Percentiles rank a stretch among this genome's conserved stretches.
phyloP scores from a whole-genome alignment of 2,113 vertebrate genomes.

The Xenus cinereus region DNA sequence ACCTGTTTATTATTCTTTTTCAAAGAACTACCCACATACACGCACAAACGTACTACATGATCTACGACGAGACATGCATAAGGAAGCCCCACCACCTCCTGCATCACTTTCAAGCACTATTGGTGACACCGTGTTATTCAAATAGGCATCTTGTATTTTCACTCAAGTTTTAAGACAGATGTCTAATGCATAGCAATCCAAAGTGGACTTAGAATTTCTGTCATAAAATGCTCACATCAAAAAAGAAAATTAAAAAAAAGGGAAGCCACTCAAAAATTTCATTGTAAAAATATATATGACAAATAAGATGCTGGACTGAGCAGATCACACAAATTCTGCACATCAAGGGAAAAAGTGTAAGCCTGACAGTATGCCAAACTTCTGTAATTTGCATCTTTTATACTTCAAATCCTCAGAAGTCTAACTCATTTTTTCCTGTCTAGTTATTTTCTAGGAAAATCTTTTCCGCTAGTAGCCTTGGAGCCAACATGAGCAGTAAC shows the following conservation, averaged over 20 bases:
- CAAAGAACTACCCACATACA: background rate
- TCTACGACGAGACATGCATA: background rate
- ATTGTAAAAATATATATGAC: background rate
- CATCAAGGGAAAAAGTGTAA: background rate
- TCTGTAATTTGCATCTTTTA: conserved; percentile 32
- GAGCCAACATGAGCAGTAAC: background rate
- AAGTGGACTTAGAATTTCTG: conserved; percentile 23
- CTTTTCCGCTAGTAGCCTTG: background rate
- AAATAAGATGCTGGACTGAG: background rate
- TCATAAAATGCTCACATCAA: background rate
- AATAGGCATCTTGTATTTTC: conserved; percentile 52
- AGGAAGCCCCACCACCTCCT: conserved; percentile 1
- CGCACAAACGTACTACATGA: background rate
- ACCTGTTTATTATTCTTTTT: conserved; percentile 34
- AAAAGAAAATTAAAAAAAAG: background rate
- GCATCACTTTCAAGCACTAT: background rate
- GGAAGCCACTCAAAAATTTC: background rate
- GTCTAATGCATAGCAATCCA: background rate
- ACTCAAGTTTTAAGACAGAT: conserved; percentile 25
- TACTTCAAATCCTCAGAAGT: conserved; percentile 32
- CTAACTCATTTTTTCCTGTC: conserved; percentile 15
- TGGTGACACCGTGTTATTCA: background rate
- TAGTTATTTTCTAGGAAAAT: conserved; percentile 30
- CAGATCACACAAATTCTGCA: background rate
- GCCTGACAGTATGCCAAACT: background rate